Percentiles rank a stretch among this genome's conserved stretches.
Evolutionary conservation across 2,113 vertebrate species (phyloP).

Genomic region (Eulemur rufifrons): DNA sequence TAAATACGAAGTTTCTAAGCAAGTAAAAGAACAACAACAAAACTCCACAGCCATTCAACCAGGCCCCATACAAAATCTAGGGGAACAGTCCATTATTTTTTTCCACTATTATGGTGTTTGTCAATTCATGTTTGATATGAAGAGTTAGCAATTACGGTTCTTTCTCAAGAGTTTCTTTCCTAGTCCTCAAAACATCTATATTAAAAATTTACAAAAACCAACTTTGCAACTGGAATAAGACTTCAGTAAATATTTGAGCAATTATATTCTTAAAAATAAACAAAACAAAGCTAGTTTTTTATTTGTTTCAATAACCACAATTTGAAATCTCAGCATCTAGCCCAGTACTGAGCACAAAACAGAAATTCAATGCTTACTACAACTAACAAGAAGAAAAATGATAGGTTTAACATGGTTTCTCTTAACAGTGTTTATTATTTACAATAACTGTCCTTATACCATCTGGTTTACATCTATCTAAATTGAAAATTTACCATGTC

Average conservation of each 20-base stretch:
- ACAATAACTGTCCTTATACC: slow-evolving; percentile 5
- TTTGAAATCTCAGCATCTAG: slow-evolving; percentile 54
- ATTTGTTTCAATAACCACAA: slow-evolving; percentile 33
- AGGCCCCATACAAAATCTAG: not conserved
- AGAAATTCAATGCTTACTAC: not conserved
- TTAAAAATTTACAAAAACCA: slow-evolving; percentile 4
- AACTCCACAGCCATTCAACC: not conserved
- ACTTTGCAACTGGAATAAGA: not conserved
- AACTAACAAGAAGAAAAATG: slow-evolving; percentile 34
- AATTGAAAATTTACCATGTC: not conserved
- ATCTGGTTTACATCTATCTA: not conserved
- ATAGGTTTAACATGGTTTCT: not conserved
- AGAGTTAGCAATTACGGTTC: not conserved
- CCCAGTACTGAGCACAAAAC: slow-evolving; percentile 1
- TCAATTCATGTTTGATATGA: not conserved
- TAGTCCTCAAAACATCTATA: not conserved
- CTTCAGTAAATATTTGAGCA: not conserved
- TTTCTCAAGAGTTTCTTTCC: not conserved
- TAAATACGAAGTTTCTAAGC: slow-evolving; percentile 18
- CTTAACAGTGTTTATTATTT: slow-evolving; percentile 23
- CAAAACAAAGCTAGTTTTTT: not conserved
- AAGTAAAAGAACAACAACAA: not conserved
- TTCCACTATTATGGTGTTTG: not conserved
- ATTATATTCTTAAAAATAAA: slow-evolving; percentile 31
- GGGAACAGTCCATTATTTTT: not conserved